Evolutionary conservation across 2,888 invertebrate species (phyloP).

Genomic region (Ypsolopha sequella): DNA sequence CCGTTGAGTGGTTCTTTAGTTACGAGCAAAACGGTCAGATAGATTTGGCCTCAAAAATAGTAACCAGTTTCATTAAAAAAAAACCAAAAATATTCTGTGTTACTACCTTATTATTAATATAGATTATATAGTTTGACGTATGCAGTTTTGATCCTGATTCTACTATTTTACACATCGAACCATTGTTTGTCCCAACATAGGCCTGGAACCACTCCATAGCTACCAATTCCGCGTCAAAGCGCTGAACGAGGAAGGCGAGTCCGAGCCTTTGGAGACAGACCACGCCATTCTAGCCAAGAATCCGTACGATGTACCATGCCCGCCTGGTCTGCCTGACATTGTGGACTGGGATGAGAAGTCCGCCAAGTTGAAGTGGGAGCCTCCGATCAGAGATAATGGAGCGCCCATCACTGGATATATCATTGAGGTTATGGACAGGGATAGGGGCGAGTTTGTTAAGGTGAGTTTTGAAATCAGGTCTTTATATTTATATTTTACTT

Average conservation of each 20-base stretch:
- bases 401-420: constrained; percentile 95
- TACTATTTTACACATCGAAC: too few relatives aligned
- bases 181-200: constrained; percentile 34
- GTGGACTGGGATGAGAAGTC: constrained; percentile 93
- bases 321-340: constrained; percentile 92
- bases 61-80: too few relatives aligned
- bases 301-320: constrained; percentile 91
- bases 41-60: too few relatives aligned
- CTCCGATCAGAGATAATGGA: constrained; percentile 90
- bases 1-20: too few relatives aligned
- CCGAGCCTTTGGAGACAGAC: constrained; percentile 94
- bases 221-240: constrained; percentile 99
- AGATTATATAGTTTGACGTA: too few relatives aligned
- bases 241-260: constrained; percentile 96
- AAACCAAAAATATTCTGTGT: too few relatives aligned
- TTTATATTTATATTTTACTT: too few relatives aligned
- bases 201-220: constrained; percentile 93
- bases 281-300: constrained; percentile 94
- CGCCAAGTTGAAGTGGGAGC: constrained; percentile 92
- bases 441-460: constrained; percentile 86
- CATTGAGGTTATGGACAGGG: constrained; percentile 93
- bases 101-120: too few relatives aligned
- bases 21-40: too few relatives aligned
- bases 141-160: too few relatives aligned
- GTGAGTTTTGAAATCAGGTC: constrained; percentile 28